phyloP scores from a whole-genome alignment of 37 sponge, comb jelly and placozoan genomes.

The Chondrilla cf. caribensis region DNA sequence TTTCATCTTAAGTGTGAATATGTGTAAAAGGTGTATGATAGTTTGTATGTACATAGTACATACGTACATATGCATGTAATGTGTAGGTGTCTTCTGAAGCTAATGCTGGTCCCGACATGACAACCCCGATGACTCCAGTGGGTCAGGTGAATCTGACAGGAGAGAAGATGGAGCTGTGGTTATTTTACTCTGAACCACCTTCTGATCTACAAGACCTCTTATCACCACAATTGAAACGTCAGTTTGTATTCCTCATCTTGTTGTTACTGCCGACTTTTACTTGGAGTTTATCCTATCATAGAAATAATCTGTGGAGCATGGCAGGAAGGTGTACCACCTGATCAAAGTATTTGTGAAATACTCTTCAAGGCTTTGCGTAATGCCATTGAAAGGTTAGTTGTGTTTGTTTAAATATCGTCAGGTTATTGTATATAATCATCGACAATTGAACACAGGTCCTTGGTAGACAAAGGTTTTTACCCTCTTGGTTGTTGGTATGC shows the following conservation, averaged over 20 bases:
- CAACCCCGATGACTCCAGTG: neutral
- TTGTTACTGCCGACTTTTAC: neutral
- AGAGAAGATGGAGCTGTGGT: slow-evolving; percentile 75
- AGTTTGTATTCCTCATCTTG: neutral
- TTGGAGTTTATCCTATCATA: neutral
- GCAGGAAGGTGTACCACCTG: slow-evolving; percentile 67
- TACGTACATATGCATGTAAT: too few species aligned
- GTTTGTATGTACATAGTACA: neutral
- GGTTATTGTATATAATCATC: neutral
- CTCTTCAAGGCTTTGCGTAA: slow-evolving; percentile 67
- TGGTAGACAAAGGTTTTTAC: slow-evolving; percentile 60
- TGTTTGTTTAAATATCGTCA: neutral
- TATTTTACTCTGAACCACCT: slow-evolving; percentile 57
- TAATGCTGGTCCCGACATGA: neutral
- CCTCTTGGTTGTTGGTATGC: slow-evolving; percentile 83
- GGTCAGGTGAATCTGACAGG: slow-evolving; percentile 42
- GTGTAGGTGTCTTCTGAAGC: neutral
- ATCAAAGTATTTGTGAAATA: slow-evolving; percentile 46
- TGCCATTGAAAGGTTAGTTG: slow-evolving; percentile 67
- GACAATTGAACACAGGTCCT: slow-evolving; percentile 32
- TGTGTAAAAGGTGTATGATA: neutral
- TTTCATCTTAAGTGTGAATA: neutral
- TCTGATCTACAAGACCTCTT: slow-evolving; percentile 53
- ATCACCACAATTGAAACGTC: slow-evolving; percentile 53
- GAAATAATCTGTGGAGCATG: slow-evolving; percentile 59